A percentile compares a stretch with the other conserved stretches of the same genome.
Evolutionary conservation across 1,140 invertebrate species (phyloP).

Genomic region (Trichonephila clavipes): DNA sequence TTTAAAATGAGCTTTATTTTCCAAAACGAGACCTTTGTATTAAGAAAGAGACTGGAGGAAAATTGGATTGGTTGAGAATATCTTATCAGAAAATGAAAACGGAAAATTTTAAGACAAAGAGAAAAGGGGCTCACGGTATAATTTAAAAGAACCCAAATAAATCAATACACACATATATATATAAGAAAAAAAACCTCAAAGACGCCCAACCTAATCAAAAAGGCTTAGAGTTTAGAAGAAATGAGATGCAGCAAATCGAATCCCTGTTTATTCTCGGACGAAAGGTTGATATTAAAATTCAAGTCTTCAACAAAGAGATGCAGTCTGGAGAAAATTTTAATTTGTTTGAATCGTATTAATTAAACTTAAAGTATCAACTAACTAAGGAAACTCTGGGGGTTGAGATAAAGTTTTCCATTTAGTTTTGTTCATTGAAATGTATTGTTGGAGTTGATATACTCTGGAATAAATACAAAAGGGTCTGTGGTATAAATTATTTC

Average conservation of each 20-base stretch:
- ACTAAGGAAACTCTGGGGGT: not conserved
- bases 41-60: not conserved
- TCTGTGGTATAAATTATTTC: no score
- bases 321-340: not conserved
- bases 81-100: slow-evolving; percentile 33
- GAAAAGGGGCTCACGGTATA: not conserved
- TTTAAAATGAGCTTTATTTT: not conserved
- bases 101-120: slow-evolving; percentile 8
- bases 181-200: not conserved
- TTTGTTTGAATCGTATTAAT: slow-evolving; percentile 3
- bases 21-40: not conserved
- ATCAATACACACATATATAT: not conserved
- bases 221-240: not conserved
- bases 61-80: slow-evolving; percentile 25
- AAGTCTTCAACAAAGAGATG: not conserved
- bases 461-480: no score
- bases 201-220: slow-evolving; percentile 28
- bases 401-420: no score
- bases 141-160: not conserved
- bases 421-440: no score
- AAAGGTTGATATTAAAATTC: not conserved
- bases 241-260: slow-evolving; percentile 3
- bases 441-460: no score
- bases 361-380: not conserved
- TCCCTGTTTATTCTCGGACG: not conserved